phyloP scores from a whole-genome alignment of 2,888 invertebrate genomes.

The Drosophila villosipedis region DNA sequence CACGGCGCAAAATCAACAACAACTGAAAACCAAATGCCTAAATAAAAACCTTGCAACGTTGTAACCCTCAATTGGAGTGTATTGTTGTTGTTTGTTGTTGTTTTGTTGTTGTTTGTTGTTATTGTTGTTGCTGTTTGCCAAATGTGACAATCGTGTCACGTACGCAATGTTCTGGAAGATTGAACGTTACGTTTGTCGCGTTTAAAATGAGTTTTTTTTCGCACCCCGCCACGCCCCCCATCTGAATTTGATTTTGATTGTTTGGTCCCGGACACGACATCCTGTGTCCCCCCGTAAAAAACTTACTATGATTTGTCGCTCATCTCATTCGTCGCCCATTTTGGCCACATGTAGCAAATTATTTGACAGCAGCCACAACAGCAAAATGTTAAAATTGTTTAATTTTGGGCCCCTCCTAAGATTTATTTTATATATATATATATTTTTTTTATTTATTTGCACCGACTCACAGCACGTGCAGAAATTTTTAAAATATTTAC shows the following conservation, averaged over 20 bases:
- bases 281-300: background rate
- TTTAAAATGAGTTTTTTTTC: constrained; percentile 81
- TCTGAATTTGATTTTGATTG: constrained; percentile 81
- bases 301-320: constrained; percentile 56
- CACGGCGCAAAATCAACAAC: constrained; percentile 45
- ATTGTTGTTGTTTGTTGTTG: constrained; percentile 19
- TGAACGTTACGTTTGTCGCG: constrained; percentile 84
- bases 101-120: constrained; percentile 16
- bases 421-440: constrained; percentile 18
- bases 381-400: constrained; percentile 65
- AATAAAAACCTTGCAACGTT: constrained; percentile 60
- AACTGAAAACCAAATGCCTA: constrained; percentile 36
- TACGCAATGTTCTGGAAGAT: constrained; percentile 83
- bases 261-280: constrained; percentile 70
- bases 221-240: background rate
- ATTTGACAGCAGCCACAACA: constrained; percentile 45
- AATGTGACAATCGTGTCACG: constrained; percentile 83
- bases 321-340: constrained; percentile 51
- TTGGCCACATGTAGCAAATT: constrained; percentile 71
- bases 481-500: constrained; percentile 54
- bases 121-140: constrained; percentile 45
- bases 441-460: constrained; percentile 3
- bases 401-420: constrained; percentile 60
- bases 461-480: constrained; percentile 48
- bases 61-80: constrained; percentile 40